Percentiles rank a stretch among this genome's conserved stretches.
These are phyloP conservation scores for Heliocidaris erythrogramma DNA, from an alignment of 35 echinoderm and acorn worm genomes.

Conservation along the genomic window DNA sequence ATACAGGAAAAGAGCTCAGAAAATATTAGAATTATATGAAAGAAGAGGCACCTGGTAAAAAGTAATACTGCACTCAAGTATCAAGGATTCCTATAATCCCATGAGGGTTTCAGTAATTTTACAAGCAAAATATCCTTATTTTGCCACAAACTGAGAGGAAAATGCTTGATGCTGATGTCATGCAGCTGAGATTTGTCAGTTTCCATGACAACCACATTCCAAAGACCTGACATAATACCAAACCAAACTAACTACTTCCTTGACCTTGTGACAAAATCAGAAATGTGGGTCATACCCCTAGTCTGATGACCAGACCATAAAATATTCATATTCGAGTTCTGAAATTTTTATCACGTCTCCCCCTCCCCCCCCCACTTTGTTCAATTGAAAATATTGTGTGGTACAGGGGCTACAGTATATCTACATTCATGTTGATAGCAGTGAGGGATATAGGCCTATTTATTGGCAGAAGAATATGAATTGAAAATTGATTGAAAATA, in stretches of 20 bases:
- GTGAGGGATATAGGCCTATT: too few species aligned
- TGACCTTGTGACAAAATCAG: not conserved
- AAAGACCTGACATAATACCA: not conserved
- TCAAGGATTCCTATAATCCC: not conserved
- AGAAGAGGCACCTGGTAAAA: not conserved
- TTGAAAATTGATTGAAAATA: too few species aligned
- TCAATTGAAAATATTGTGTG: too few species aligned
- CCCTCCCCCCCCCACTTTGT: too few species aligned
- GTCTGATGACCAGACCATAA: not conserved
- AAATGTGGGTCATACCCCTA: not conserved
- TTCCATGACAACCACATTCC: conserved; percentile 15
- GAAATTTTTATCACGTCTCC: too few species aligned
- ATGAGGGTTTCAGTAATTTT: not conserved
- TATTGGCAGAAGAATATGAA: too few species aligned
- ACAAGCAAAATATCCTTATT: not conserved
- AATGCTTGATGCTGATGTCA: not conserved
- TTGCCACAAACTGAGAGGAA: not conserved
- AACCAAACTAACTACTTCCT: not conserved
- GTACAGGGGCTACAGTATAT: too few species aligned
- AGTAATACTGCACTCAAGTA: not conserved
- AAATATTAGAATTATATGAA: too few species aligned
- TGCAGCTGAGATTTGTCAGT: not conserved
- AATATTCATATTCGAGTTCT: not conserved
- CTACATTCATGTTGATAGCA: too few species aligned
- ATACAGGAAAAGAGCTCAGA: too few species aligned